Evolutionary conservation across 2,113 vertebrate species (phyloP), one percentile per base, ranked within the genome.

Genomic region (Chloropsis cyanopogon): DNA sequence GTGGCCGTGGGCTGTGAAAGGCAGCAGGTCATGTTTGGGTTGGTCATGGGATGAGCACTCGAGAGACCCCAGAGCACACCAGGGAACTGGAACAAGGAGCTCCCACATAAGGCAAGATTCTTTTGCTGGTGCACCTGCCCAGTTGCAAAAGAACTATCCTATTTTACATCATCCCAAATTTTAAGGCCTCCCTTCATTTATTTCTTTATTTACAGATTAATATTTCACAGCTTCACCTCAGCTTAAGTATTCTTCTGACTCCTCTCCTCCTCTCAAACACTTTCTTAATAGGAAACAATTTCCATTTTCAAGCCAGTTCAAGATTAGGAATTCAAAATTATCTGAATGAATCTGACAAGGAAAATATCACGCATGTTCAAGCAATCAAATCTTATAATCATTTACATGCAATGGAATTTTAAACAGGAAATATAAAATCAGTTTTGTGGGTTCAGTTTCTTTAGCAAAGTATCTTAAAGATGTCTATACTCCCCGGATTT

Each of bases 51-150:
- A 10, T 7, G 5, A 1, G 1, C 24, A 4, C 12, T 12, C 1
- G 0, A 50, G 46, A 61, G 19, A 57, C 13, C 37, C 37, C 66
- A 60, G 15, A 52, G 24, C 22, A 61, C 2, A 0, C 3, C 17
- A 20, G 39, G 16, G 22, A 52, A 39, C 25, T 3, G 29, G 5
- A 82, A 60, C 6, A 4, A 82, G 44, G 50, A 33, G 13, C 28
- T 72, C 25, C 37, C 0, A 0, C 15, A 25, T 5, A 10, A 9
- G 12, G 24, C 0, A 2, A 41, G 6, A 61, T 22, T n/a, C 46
- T 29, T 95, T 50, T 61, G 66, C 37, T 39, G 50, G 33, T 0
- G 0, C 42, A 90, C 18, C 59, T 35, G 31, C 6, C n/a, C 53
- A 42, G 31, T 0, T 41, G 12, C 16, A n/a, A 63, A 78, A 84